A percentile compares a stretch with the other conserved stretches of the same genome.
Evolutionary conservation across 2,797 vertebrate species (phyloP).

Genomic region (Cuculus canorus): DNA sequence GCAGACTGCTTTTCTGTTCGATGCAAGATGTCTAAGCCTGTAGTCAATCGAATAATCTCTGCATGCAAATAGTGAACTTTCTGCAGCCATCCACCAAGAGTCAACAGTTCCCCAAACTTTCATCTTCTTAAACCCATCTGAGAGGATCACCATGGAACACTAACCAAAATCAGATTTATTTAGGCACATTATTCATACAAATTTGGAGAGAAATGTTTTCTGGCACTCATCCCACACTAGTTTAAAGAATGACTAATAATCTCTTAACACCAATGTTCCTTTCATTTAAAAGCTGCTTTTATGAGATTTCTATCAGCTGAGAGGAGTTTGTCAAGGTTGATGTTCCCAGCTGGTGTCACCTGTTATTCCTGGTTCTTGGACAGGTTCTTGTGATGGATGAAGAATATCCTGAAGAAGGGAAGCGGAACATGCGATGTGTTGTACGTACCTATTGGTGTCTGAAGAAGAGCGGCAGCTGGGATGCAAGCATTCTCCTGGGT

Average conservation of each 20-base stretch:
- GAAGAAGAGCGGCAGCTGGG: background rate
- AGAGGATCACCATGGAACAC: background rate
- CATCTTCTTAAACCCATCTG: background rate
- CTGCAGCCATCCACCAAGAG: background rate
- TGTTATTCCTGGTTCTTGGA: background rate
- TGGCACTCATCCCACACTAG: constrained; percentile 12
- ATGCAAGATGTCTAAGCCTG: background rate
- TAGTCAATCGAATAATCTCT: background rate
- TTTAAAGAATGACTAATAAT: constrained; percentile 47
- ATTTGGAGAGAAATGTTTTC: constrained; percentile 23
- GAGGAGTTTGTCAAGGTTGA: background rate
- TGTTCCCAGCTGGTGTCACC: background rate
- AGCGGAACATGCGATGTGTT: background rate
- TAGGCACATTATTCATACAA: background rate
- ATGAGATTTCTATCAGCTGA: background rate
- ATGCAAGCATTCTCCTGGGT: background rate
- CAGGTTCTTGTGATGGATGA: background rate
- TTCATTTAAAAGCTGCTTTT: background rate
- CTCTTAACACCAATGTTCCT: constrained; percentile 1
- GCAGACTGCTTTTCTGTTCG: background rate
- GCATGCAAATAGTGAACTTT: background rate
- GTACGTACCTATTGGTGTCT: background rate
- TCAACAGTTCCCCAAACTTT: background rate
- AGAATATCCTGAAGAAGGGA: background rate
- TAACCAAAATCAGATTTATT: background rate